A percentile compares a stretch with the other conserved stretches of the same genome.
phyloP scores from a whole-genome alignment of 2,888 invertebrate species.

The Junonia oenone region DNA sequence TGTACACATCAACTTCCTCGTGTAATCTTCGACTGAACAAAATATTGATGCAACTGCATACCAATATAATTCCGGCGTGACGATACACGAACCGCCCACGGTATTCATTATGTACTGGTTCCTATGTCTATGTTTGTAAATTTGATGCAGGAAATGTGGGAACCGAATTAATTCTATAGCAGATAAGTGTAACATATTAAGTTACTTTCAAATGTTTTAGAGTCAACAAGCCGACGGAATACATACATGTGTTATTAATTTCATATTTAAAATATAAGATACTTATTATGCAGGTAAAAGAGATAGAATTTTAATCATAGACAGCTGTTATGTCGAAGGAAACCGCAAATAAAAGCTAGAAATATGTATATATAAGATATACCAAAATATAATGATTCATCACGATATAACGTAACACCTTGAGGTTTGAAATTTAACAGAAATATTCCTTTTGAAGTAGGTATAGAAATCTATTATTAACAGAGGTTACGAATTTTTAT shows the following conservation, averaged over 20 bases:
- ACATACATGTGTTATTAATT: not conserved
- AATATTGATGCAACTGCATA: conserved; percentile 43
- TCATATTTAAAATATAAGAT: not conserved
- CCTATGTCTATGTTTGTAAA: not conserved
- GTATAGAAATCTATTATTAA: too few relatives aligned
- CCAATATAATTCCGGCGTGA: conserved; percentile 32
- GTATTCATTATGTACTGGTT: conserved; percentile 17
- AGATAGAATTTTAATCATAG: too few relatives aligned
- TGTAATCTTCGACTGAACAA: conserved; percentile 45
- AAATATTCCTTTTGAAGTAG: too few relatives aligned
- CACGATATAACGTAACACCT: too few relatives aligned
- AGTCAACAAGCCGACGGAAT: not conserved
- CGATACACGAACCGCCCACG: conserved; percentile 21
- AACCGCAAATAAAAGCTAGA: too few relatives aligned
- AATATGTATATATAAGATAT: too few relatives aligned
- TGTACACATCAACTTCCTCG: conserved; percentile 49
- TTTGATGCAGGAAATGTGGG: conserved; percentile 29
- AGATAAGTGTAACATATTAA: not conserved
- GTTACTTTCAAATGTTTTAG: not conserved
- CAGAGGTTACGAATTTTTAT: too few relatives aligned
- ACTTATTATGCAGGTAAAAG: not conserved
- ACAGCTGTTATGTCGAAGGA: too few relatives aligned
- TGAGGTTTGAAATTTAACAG: too few relatives aligned
- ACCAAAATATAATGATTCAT: too few relatives aligned
- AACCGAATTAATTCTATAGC: conserved; percentile 24